Conservation (phyloP, 2,113 vertebrate species). For the Notothenia coriiceps region DNA sequence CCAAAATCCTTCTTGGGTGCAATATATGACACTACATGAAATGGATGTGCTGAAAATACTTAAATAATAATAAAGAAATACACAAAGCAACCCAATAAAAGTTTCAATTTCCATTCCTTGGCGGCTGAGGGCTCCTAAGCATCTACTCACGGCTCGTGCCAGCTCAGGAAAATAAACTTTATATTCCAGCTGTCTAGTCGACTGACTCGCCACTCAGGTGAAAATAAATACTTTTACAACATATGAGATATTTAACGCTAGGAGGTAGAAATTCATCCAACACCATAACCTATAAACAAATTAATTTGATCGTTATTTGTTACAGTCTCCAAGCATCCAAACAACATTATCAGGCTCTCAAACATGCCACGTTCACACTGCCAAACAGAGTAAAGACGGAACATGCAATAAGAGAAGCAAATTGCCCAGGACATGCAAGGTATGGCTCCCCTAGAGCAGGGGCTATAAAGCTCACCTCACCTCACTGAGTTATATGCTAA, state of each 20-base stretch:
- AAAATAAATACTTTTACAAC: slow-evolving; percentile 7
- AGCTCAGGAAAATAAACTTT: slow-evolving; percentile 1
- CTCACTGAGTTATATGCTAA: slow-evolving; percentile 77
- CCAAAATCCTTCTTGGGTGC: not conserved
- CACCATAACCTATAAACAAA: slow-evolving; percentile 19
- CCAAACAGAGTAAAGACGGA: slow-evolving; percentile 60
- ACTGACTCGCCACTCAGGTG: slow-evolving; percentile 20
- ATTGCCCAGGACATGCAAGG: slow-evolving; percentile 76
- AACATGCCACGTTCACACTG: slow-evolving; percentile 38
- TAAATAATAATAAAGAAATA: not conserved
- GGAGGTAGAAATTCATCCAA: not conserved
- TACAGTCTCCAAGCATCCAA: not conserved
- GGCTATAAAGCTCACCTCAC: slow-evolving; percentile 79
- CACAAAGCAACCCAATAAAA: not conserved
- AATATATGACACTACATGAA: not conserved
- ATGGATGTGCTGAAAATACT: not conserved
- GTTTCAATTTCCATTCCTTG: slow-evolving; percentile 1
- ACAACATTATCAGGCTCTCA: slow-evolving; percentile 46
- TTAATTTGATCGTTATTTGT: slow-evolving; percentile 17
- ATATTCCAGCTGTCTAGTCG: slow-evolving; percentile 1
- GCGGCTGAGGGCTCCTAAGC: not conserved
- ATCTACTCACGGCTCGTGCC: not conserved
- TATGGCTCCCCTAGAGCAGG: slow-evolving; percentile 69
- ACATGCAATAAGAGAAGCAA: slow-evolving; percentile 74
- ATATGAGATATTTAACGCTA: not conserved